phyloP scores from a whole-genome alignment of 2,888 invertebrate genomes.

The Fragum whitleyi region DNA sequence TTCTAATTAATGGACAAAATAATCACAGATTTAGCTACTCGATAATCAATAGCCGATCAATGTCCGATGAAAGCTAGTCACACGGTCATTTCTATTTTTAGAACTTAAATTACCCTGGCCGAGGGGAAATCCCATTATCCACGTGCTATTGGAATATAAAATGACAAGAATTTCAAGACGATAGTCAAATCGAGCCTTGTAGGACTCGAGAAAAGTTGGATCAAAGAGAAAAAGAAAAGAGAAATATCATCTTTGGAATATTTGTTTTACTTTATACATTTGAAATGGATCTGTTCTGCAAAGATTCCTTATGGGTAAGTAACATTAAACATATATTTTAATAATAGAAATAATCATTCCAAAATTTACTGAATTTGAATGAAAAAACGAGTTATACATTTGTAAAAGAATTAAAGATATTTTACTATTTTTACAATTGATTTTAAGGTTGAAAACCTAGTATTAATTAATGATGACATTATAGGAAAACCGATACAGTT shows the following conservation, averaged over 20 bases:
- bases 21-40: neutral
- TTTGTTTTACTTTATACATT: neutral
- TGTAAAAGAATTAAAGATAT: too few relatives aligned
- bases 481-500: too few relatives aligned
- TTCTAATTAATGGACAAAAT: neutral
- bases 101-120: neutral
- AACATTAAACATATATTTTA: too few relatives aligned
- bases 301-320: conserved; percentile 1
- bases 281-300: neutral
- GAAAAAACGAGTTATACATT: too few relatives aligned
- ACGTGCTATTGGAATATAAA: neutral
- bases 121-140: neutral
- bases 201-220: neutral
- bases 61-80: neutral
- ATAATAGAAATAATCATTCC: too few relatives aligned
- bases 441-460: too few relatives aligned
- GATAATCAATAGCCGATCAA: too few relatives aligned
- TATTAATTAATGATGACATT: too few relatives aligned
- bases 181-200: neutral
- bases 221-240: neutral
- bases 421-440: too few relatives aligned
- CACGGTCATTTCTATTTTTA: neutral
- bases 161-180: neutral
- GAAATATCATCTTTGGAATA: neutral
- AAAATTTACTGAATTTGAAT: too few relatives aligned